Evolutionary conservation across 92 coral and sea anemone genomes (phyloP).

Genomic region (Palythoa grandiflora): DNA sequence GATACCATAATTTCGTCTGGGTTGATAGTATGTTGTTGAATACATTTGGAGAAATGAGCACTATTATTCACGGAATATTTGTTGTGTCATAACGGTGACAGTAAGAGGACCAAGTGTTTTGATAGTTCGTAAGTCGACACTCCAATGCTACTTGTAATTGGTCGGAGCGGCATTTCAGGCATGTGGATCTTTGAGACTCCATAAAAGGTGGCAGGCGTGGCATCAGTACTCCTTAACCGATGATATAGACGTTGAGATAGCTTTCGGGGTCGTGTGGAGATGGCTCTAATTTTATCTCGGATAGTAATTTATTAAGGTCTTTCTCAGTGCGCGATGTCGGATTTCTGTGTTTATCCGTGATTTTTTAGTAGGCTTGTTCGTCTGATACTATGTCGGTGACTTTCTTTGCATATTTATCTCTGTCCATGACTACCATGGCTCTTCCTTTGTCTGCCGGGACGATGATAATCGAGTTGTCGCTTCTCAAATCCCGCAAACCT

Average conservation of each 20-base stretch:
- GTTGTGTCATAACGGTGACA: slow-evolving; percentile 41
- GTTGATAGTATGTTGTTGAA: slow-evolving; percentile 14
- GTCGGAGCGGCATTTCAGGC: slow-evolving; percentile 41
- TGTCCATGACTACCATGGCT: neutral
- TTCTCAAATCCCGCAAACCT: neutral
- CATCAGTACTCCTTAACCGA: slow-evolving; percentile 44
- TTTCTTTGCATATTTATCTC: neutral
- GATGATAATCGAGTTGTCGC: neutral
- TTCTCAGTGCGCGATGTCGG: slow-evolving; percentile 17
- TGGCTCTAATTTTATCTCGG: neutral
- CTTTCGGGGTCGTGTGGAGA: slow-evolving; percentile 22
- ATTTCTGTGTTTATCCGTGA: slow-evolving; percentile 28
- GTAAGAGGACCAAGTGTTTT: slow-evolving; percentile 26
- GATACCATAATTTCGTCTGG: slow-evolving; percentile 61
- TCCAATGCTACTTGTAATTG: slow-evolving; percentile 45
- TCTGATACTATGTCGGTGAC: neutral
- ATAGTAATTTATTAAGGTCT: slow-evolving; percentile 28
- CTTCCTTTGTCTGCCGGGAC: neutral
- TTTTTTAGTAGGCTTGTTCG: slow-evolving; percentile 16
- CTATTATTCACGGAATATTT: slow-evolving; percentile 49
- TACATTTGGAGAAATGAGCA: slow-evolving; percentile 1
- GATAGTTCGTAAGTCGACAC: neutral
- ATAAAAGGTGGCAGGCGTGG: slow-evolving; percentile 47
- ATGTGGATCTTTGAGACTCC: slow-evolving; percentile 49
- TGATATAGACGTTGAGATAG: slow-evolving; percentile 25